These are phyloP conservation scores for Acanthopagrus latus DNA, from an alignment of 2,797 vertebrate genomes.

Conservation along the genomic window DNA sequence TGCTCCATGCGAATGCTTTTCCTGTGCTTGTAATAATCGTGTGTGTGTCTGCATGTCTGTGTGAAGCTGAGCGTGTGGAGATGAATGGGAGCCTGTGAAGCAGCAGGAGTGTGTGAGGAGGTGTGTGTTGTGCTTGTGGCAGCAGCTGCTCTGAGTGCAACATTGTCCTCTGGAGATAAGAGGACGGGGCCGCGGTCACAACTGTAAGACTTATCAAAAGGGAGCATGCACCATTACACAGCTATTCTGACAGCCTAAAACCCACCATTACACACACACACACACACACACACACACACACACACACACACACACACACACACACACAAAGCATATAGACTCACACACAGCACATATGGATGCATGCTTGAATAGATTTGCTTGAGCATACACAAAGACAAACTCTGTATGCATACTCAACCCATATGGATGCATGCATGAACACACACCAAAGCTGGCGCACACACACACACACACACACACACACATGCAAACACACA, in stretches of 20 bases:
- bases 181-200: slow-evolving; percentile 67
- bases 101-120: slow-evolving; percentile 44
- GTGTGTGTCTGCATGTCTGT: slow-evolving; percentile 39
- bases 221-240: slow-evolving; percentile 78
- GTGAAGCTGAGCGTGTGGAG: slow-evolving; percentile 55
- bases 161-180: slow-evolving; percentile 82
- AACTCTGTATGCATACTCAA: slow-evolving; percentile 28
- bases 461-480: slow-evolving; percentile 22
- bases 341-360: slow-evolving; percentile 48
- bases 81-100: slow-evolving; percentile 57
- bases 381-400: slow-evolving; percentile 41
- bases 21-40: slow-evolving; percentile 11
- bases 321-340: slow-evolving; percentile 18
- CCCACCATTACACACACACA: slow-evolving; percentile 56
- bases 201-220: slow-evolving; percentile 80
- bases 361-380: slow-evolving; percentile 48
- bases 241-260: slow-evolving; percentile 75
- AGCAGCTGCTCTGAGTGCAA: slow-evolving; percentile 72
- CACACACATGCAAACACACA: background rate
- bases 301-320: slow-evolving; percentile 35
- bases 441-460: background rate
- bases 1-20: background rate
- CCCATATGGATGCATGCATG: slow-evolving; percentile 54
- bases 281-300: slow-evolving; percentile 34
- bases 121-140: slow-evolving; percentile 59